These are phyloP conservation scores for Platysternon megacephalum DNA, from an alignment of 2,113 vertebrate genomes.

Conservation along the genomic window DNA sequence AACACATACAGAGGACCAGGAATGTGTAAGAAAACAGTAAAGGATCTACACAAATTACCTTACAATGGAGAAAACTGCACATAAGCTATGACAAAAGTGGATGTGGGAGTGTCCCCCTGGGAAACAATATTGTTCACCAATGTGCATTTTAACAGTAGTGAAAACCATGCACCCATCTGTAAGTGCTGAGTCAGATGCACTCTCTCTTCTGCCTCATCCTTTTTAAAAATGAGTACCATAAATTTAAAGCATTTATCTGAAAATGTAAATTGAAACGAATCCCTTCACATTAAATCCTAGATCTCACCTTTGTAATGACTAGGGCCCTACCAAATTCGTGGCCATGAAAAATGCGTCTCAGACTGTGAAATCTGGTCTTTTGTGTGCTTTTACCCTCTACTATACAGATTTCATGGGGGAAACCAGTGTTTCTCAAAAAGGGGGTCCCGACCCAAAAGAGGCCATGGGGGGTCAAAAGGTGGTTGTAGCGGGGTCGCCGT, in stretches of 20 bases:
- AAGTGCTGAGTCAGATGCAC: background rate
- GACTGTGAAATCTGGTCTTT: too few relatives aligned
- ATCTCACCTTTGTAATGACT: background rate
- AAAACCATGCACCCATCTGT: background rate
- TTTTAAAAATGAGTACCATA: background rate
- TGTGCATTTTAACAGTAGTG: background rate
- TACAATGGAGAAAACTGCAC: background rate
- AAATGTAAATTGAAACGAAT: background rate
- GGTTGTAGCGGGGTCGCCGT: too few relatives aligned
- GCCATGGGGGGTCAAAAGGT: too few relatives aligned
- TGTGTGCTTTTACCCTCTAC: too few relatives aligned
- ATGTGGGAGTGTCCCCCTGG: background rate
- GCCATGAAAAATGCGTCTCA: too few relatives aligned
- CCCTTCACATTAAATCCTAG: background rate
- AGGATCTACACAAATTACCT: background rate
- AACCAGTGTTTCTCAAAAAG: too few relatives aligned
- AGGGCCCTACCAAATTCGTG: too few relatives aligned
- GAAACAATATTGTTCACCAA: fast-evolving
- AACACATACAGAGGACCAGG: background rate
- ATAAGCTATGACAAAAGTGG: background rate
- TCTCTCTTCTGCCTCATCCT: background rate
- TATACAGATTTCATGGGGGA: too few relatives aligned
- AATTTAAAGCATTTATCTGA: background rate
- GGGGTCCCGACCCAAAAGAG: too few relatives aligned
- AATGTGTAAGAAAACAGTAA: background rate